These are phyloP conservation scores for Lateolabrax maculatus DNA, from an alignment of 2,797 vertebrate species.

Conservation along the genomic window DNA sequence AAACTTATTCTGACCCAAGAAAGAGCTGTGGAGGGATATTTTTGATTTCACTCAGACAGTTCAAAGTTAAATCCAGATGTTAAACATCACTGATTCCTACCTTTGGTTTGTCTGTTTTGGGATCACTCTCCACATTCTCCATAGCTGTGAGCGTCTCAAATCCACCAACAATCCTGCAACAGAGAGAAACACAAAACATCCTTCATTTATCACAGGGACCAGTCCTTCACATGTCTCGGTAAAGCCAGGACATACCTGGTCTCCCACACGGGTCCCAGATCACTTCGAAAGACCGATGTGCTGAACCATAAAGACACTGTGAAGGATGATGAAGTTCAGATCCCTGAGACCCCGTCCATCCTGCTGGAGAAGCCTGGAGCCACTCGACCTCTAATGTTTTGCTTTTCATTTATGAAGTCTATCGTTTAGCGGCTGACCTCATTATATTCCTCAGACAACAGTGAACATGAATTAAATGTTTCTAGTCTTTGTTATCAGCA, in stretches of 20 bases:
- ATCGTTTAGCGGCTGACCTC: not conserved
- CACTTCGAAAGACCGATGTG: conserved; percentile 1
- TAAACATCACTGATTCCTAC: conserved; percentile 71
- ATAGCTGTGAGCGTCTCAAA: conserved; percentile 96
- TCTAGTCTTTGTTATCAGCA: conserved; percentile 8
- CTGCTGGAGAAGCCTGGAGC: not conserved
- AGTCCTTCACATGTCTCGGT: not conserved
- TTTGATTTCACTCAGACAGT: not conserved
- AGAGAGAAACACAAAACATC: not conserved
- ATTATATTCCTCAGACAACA: conserved; percentile 17
- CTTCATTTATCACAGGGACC: not conserved
- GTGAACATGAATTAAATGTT: not conserved
- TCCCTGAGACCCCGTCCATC: conserved; percentile 12
- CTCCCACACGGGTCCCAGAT: not conserved
- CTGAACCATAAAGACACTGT: not conserved
- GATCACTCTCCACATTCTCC: conserved; percentile 96
- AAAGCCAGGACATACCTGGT: not conserved
- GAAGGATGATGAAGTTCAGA: not conserved
- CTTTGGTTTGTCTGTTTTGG: conserved; percentile 96
- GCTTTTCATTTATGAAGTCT: not conserved
- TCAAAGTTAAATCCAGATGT: not conserved
- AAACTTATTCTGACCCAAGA: not conserved
- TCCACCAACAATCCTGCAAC: conserved; percentile 94
- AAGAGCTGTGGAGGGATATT: not conserved
- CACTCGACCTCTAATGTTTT: not conserved